phyloP scores from a whole-genome alignment of 2,888 invertebrate species.

The Xestia c-nigrum region DNA sequence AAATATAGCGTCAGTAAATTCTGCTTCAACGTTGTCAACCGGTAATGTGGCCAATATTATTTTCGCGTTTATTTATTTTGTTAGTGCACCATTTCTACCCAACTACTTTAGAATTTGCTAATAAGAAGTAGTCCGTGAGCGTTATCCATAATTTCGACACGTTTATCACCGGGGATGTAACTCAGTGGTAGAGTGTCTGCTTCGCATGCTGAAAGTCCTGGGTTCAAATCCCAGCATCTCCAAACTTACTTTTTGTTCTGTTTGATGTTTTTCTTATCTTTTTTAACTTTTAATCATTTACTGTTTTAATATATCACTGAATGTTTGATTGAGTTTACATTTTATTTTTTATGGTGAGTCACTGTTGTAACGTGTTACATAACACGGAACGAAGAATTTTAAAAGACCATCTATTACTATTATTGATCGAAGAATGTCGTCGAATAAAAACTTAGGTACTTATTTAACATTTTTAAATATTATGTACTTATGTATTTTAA shows the following conservation, averaged over 20 bases:
- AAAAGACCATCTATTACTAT: too few relatives aligned
- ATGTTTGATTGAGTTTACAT: neutral
- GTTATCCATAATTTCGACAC: constrained; percentile 62
- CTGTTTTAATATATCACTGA: neutral
- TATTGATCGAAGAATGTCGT: neutral
- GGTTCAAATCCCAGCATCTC: constrained; percentile 92
- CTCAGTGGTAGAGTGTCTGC: constrained; percentile 92
- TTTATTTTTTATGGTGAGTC: neutral
- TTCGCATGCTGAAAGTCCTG: constrained; percentile 93
- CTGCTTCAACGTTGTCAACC: neutral
- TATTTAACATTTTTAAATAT: too few relatives aligned
- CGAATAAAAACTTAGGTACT: neutral
- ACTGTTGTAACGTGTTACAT: too few relatives aligned
- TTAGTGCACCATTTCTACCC: neutral
- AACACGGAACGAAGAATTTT: too few relatives aligned
- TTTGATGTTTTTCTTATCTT: neutral
- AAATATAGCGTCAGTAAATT: neutral
- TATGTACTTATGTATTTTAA: too few relatives aligned
- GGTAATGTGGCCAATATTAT: neutral
- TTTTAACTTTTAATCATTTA: neutral
- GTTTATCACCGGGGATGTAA: constrained; percentile 81
- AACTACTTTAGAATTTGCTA: neutral
- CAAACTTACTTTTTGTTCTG: constrained; percentile 69
- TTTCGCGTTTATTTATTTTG: neutral
- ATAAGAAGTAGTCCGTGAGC: neutral